Conservation (phyloP, 2,113 vertebrate genomes). For the Cepphus grylle region DNA sequence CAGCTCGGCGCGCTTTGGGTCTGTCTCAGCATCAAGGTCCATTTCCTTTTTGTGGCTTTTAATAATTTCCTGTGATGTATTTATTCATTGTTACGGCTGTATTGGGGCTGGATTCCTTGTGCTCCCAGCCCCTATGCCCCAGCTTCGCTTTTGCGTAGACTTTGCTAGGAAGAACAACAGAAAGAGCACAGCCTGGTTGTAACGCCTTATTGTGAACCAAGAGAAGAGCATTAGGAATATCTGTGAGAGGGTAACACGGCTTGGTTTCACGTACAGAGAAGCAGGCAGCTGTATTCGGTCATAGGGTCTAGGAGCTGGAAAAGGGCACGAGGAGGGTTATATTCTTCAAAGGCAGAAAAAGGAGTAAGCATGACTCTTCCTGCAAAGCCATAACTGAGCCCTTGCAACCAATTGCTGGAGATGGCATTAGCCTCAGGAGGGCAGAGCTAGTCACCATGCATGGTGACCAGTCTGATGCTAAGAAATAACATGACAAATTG, state of each 20-base stretch:
- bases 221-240: not conserved
- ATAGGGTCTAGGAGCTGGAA: not conserved
- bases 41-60: conserved; percentile 42
- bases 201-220: rapidly evolving
- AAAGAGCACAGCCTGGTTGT: not conserved
- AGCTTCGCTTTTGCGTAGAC: not conserved
- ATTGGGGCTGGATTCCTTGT: not conserved
- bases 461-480: not conserved
- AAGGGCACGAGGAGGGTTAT: rapidly evolving
- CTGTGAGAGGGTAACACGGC: not conserved
- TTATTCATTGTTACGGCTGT: not conserved
- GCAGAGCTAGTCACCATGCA: not conserved
- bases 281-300: not conserved
- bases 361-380: not conserved
- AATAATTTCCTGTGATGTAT: conserved; percentile 44
- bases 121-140: not conserved
- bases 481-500: not conserved
- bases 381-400: not conserved
- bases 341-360: not conserved
- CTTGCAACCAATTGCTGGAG: not conserved
- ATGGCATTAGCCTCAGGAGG: not conserved
- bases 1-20: not conserved
- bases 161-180: not conserved
- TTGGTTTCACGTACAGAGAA: not conserved
- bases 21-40: not conserved